Evolutionary conservation across 2,113 vertebrate genomes (phyloP).

Genomic region (Bubo bubo): DNA sequence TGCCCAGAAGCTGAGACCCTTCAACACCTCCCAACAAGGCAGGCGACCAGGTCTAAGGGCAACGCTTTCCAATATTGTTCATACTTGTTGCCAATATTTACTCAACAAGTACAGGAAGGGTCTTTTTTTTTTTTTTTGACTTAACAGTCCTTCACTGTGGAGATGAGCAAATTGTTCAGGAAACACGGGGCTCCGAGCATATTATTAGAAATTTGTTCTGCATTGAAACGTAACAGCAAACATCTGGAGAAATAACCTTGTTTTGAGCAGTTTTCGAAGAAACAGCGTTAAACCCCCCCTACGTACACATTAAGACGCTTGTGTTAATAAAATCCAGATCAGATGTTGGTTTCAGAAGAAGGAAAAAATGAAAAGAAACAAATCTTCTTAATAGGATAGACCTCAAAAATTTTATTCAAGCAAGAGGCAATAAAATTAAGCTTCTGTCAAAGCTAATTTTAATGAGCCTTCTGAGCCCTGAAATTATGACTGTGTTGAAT

Average conservation of each 20-base stretch:
- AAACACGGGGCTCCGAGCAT: not conserved
- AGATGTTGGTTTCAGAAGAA: not conserved
- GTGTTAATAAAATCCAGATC: not conserved
- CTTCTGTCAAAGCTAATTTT: not conserved
- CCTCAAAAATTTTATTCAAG: not conserved
- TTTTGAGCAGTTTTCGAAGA: not conserved
- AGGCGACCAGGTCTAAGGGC: not conserved
- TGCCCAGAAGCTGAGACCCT: not conserved
- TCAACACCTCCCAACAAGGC: not conserved
- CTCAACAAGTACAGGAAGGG: not conserved
- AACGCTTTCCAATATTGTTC: not conserved
- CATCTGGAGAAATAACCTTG: not conserved
- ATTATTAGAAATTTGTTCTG: not conserved
- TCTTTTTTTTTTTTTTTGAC: not conserved
- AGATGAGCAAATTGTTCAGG: rapidly evolving
- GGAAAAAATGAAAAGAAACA: not conserved
- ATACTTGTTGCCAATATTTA: rapidly evolving
- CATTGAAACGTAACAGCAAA: not conserved
- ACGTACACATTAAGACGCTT: rapidly evolving
- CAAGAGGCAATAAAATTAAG: constrained; percentile 7
- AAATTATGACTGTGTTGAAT: not conserved
- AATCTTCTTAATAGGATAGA: not conserved
- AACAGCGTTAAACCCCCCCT: rapidly evolving
- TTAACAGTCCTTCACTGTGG: rapidly evolving
- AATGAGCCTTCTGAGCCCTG: not conserved